phyloP scores from a whole-genome alignment of 2,113 vertebrate species.

The Etheostoma cragini region DNA sequence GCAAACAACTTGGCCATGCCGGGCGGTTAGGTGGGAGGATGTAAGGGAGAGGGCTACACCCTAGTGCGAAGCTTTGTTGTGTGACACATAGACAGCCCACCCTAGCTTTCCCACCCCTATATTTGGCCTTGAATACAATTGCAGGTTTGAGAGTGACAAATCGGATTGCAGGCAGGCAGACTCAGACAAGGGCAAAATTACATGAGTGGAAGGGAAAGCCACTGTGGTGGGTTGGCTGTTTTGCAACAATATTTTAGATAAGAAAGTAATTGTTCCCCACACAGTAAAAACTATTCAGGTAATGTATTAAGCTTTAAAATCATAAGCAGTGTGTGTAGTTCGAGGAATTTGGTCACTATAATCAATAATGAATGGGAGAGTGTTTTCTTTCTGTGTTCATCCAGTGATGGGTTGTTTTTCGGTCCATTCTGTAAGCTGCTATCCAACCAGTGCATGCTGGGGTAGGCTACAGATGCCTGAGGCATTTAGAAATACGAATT shows the following conservation, averaged over 20 bases:
- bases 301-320: background rate
- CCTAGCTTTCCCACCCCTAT: slow-evolving; percentile 82
- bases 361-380: background rate
- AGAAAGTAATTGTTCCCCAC: background rate
- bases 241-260: slow-evolving; percentile 30
- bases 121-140: slow-evolving; percentile 89
- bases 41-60: slow-evolving; percentile 83
- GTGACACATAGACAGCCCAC: slow-evolving; percentile 83
- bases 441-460: slow-evolving; percentile 8
- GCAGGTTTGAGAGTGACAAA: slow-evolving; percentile 86
- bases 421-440: background rate
- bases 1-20: slow-evolving; percentile 78
- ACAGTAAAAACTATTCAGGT: background rate
- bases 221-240: slow-evolving; percentile 14
- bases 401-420: background rate
- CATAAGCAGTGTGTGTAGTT: background rate
- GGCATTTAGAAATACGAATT: background rate
- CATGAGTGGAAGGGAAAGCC: slow-evolving; percentile 40
- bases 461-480: background rate
- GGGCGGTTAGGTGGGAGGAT: slow-evolving; percentile 82
- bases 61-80: slow-evolving; percentile 83
- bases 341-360: background rate
- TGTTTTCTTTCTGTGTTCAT: background rate
- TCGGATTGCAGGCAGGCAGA: slow-evolving; percentile 68
- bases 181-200: slow-evolving; percentile 74